These are phyloP conservation scores for Heliothis peltigera DNA, from an alignment of 2,888 invertebrate species.

Conservation along the genomic window DNA sequence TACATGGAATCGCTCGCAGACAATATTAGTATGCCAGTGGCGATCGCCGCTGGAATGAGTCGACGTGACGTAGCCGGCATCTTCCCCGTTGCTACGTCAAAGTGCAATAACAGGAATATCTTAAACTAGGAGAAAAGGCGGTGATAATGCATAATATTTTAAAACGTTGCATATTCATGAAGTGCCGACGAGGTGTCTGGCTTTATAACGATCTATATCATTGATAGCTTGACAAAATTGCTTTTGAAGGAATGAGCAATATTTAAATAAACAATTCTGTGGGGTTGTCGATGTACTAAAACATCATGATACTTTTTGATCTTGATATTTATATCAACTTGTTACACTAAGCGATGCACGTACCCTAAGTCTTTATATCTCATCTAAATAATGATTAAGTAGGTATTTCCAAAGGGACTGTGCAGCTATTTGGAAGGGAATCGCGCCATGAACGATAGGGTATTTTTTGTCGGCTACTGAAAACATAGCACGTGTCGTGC, in stretches of 20 bases:
- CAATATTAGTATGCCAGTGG: constrained; percentile 87
- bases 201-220: constrained; percentile 27
- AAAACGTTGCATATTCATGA: constrained; percentile 46
- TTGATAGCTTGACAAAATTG: constrained; percentile 23
- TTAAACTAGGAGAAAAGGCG: constrained; percentile 63
- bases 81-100: constrained; percentile 78
- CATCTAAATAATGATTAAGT: constrained; percentile 71
- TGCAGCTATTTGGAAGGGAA: constrained; percentile 77
- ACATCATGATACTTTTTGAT: constrained; percentile 15
- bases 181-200: constrained; percentile 23
- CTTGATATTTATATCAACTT: constrained; percentile 33
- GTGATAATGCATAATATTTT: constrained; percentile 47
- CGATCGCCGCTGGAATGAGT: constrained; percentile 86
- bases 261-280: constrained; percentile 26
- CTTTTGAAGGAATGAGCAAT: constrained; percentile 8
- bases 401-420: constrained; percentile 74
- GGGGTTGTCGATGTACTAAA: constrained; percentile 21
- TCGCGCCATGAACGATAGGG: constrained; percentile 77
- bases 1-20: constrained; percentile 84
- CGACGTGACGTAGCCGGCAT: constrained; percentile 81
- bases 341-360: constrained; percentile 11
- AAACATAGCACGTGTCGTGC: constrained; percentile 79
- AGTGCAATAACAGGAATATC: constrained; percentile 82
- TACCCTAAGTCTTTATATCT: constrained; percentile 13
- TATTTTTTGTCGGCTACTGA: constrained; percentile 74